phyloP scores from a whole-genome alignment of 2,888 invertebrate genomes.

The Drosophila lutescens region DNA sequence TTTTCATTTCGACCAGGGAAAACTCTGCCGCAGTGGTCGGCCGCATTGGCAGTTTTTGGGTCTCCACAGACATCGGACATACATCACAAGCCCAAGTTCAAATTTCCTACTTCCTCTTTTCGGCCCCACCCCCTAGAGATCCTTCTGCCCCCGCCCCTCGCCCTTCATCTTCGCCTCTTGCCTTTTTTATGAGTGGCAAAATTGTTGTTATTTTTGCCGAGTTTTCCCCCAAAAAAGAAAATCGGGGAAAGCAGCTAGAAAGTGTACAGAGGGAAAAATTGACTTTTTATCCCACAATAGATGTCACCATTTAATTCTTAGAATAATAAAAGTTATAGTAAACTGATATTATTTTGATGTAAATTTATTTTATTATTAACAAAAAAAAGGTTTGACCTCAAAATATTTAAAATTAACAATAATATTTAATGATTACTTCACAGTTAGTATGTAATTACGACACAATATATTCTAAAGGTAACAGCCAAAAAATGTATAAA shows the following conservation, averaged over 20 bases:
- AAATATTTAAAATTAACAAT: no score
- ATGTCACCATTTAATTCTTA: no score
- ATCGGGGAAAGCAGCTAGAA: slow-evolving; percentile 6
- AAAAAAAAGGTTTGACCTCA: no score
- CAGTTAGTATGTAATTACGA: no score
- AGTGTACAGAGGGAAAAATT: slow-evolving; percentile 26
- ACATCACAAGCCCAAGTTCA: slow-evolving; percentile 79
- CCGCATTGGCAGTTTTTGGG: slow-evolving; percentile 64
- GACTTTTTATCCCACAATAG: no score
- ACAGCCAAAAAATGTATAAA: no score
- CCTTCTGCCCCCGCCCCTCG: background rate
- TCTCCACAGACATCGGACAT: slow-evolving; percentile 63
- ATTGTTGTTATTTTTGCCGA: slow-evolving; percentile 72
- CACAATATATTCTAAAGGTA: no score
- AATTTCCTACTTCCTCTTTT: slow-evolving; percentile 63
- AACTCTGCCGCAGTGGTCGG: slow-evolving; percentile 71
- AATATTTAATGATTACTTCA: no score
- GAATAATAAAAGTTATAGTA: no score
- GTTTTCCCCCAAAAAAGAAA: slow-evolving; percentile 39
- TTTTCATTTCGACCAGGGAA: slow-evolving; percentile 64
- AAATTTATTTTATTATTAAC: no score
- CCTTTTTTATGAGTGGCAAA: slow-evolving; percentile 75
- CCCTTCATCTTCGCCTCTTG: slow-evolving; percentile 8
- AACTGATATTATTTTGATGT: no score
- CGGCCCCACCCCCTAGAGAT: background rate